Conservation (phyloP, 2,113 vertebrate genomes). For the Calypte anna region DNA sequence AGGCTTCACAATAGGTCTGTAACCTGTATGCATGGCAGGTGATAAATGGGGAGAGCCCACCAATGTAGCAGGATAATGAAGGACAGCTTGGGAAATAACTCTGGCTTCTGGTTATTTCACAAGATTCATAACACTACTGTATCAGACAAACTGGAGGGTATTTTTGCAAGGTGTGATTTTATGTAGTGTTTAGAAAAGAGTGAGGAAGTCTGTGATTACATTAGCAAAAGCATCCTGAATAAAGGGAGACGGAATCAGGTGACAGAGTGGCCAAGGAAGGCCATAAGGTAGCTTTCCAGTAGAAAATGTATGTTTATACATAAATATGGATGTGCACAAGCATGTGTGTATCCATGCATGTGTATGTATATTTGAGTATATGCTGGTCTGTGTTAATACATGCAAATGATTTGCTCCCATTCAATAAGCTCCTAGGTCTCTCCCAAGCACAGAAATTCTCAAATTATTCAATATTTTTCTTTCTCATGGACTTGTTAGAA, state of each 20-base stretch:
- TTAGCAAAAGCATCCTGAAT: not conserved
- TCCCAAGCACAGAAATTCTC: not conserved
- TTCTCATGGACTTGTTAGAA: not conserved
- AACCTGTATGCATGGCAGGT: not conserved
- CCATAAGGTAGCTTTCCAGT: not conserved
- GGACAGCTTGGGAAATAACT: not conserved
- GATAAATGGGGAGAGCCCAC: not conserved
- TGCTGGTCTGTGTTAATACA: not conserved
- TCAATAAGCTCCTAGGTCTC: not conserved
- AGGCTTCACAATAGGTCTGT: not conserved
- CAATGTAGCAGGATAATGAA: not conserved
- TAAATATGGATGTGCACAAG: not conserved
- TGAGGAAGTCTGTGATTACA: not conserved
- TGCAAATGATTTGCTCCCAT: not conserved
- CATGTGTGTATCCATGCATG: not conserved
- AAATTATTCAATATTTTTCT: not conserved
- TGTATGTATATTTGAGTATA: not conserved
- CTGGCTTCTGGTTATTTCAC: not conserved
- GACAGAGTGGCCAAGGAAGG: not conserved
- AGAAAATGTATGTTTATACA: not conserved
- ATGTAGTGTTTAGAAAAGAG: not conserved
- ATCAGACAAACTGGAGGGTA: not conserved
- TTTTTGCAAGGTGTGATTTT: not conserved
- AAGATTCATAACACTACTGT: not conserved
- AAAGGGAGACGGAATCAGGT: not conserved